A percentile compares a stretch with the other conserved stretches of the same genome.
Evolutionary conservation across 2,888 invertebrate species (phyloP).

Genomic region (Cephus runcator): DNA sequence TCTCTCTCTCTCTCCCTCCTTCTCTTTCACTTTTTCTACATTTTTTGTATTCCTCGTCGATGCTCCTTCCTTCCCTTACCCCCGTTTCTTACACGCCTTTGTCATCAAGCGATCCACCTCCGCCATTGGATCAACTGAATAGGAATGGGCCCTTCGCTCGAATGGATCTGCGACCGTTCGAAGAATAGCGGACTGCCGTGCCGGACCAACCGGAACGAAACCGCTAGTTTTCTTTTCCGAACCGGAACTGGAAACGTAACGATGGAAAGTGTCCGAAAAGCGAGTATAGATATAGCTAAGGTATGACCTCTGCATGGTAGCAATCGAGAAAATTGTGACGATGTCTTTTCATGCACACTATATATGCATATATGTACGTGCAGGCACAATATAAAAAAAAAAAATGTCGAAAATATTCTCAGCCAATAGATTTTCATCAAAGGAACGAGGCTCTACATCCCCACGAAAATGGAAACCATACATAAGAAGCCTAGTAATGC

Average conservation of each 20-base stretch:
- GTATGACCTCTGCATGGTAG: too few species aligned
- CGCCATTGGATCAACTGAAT: neutral
- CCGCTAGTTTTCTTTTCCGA: conserved; percentile 19
- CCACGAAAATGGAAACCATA: too few species aligned
- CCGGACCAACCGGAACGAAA: conserved; percentile 19
- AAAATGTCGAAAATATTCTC: too few species aligned
- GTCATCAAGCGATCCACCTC: neutral
- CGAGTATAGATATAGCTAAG: too few species aligned
- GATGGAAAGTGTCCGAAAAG: too few species aligned
- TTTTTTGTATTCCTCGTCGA: neutral
- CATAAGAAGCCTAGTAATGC: too few species aligned
- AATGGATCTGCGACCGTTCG: conserved; percentile 2
- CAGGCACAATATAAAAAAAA: too few species aligned
- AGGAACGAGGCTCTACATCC: too few species aligned
- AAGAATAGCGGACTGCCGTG: neutral
- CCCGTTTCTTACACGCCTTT: neutral
- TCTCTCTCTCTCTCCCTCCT: neutral
- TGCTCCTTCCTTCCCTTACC: neutral
- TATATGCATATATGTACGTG: too few species aligned
- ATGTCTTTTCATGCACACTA: too few species aligned
- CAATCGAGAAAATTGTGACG: too few species aligned
- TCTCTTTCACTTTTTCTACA: neutral
- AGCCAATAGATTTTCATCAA: too few species aligned
- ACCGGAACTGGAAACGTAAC: conserved; percentile 20
- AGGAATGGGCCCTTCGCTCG: neutral